Evolutionary conservation across 2,888 invertebrate species (phyloP), one percentile per base, ranked within the genome.

Genomic region (Torymus texanus): DNA sequence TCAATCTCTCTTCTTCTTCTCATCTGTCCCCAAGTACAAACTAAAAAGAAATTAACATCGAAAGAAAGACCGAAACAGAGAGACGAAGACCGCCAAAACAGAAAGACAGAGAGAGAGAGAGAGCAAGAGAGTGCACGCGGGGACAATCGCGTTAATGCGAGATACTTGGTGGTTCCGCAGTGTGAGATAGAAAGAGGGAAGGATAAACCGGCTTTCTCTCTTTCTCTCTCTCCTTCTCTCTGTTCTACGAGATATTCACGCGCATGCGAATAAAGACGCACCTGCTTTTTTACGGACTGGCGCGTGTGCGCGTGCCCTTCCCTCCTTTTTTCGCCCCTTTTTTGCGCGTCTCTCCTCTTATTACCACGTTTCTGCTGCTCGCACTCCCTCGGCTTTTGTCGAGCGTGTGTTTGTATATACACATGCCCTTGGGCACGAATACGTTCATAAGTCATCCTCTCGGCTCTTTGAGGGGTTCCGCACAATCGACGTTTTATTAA

Each of bases 181-280:
- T 8, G 41, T 8, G 41, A 41, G 41, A 41, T 41, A 41, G 41
- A 41, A 41, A 41, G 41, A 41, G 41, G 8, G 41, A 41, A 41
- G 81, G 71, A 80, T 79, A 82, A 84, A 82, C 84, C 84, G 84
- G 82, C 82, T 84, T 66, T 53, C 71, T 53, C 12, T n/a, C 18
- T 21, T n/a, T n/a, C n/a, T n/a, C n/a, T 24, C 24, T 56, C 55
- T 55, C 55, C 51, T 13, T 61, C 61, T 13, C 24, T 21, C 21
- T 61, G 13, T 61, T 61, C 41, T 63, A 41, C 18, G 63, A 29
- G 18, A 62, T 41, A 53, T 13, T 29, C 59, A 13, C 14, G 16
- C 78, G 59, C 71, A 79, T 8, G 78, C 76, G 81, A 82, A 82
- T 82, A 83, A 82, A 82, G 82, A 83, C 82, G 83, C 84, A 83